phyloP scores from a whole-genome alignment of 2,113 vertebrate genomes.

The Mandrillus leucophaeus region DNA sequence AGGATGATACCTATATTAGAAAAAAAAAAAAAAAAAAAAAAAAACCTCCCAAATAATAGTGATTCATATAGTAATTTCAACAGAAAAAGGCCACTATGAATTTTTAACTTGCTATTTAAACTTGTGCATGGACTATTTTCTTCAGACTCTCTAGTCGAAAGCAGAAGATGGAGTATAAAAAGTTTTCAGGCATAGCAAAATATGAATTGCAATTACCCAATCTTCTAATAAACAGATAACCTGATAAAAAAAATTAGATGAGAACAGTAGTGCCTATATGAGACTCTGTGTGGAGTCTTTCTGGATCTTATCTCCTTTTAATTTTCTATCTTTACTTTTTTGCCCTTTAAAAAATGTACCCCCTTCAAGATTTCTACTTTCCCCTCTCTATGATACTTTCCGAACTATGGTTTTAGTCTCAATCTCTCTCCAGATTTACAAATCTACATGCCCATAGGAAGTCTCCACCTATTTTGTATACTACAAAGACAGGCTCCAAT shows the following conservation, averaged over 20 bases:
- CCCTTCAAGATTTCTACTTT: background rate
- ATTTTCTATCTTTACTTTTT: constrained; percentile 38
- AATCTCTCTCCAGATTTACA: background rate
- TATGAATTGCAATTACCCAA: background rate
- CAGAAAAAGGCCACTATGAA: constrained; percentile 1
- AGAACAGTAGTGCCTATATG: background rate
- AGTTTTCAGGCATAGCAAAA: constrained; percentile 33
- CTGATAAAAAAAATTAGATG: constrained; percentile 2
- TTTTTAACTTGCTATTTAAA: constrained; percentile 57
- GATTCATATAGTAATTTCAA: constrained; percentile 41
- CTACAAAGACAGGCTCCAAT: background rate
- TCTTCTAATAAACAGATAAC: constrained; percentile 16
- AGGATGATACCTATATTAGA: constrained; percentile 38
- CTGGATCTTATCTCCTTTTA: background rate
- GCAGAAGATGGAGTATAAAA: background rate
- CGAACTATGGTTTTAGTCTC: background rate
- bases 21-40: constrained; percentile 37
- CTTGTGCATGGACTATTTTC: background rate
- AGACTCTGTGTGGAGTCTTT: background rate
- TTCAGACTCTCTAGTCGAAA: constrained; percentile 5
- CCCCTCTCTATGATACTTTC: background rate
- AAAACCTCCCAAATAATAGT: constrained; percentile 32
- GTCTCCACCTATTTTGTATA: background rate
- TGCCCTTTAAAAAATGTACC: background rate
- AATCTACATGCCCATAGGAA: background rate